Evolutionary conservation across 2,888 invertebrate genomes (phyloP), one percentile per base, ranked within the genome.

Genomic region (Chalcosyrphus nemorum): DNA sequence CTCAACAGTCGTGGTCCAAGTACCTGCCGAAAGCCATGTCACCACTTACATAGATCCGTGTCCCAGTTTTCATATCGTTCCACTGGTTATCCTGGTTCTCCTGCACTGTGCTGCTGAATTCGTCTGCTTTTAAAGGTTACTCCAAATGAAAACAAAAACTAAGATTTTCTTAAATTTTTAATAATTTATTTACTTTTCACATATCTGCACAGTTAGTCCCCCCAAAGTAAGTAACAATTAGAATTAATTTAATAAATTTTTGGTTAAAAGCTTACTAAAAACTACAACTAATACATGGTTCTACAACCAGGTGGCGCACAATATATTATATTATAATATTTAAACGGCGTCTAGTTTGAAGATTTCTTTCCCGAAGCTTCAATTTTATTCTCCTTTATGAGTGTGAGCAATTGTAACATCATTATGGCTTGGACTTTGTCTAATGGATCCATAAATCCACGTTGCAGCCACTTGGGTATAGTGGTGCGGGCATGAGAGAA

Each of bases 391-490:
- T 93, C 93, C 32, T 93, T 93, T 86, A 94, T 93, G 87, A 93
- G 92, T 68, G 91, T 91, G 61, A 96, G 94, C 91, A 97, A 94
- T 86, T 95, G 93, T 86, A 95, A 92, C 90, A 96, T 94, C 87
- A 96, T 93, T 11, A 97, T 93, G 9, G 98, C 95, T 80, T 98
- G 93, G 76, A 99, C 94, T 91, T 97, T 97, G 92, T 99, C 99
- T 68, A 99, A 92, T 0, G 99, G 98, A 93, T 99, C 99, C 95
- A 99, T 97, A 88, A 98, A 96, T 11, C 99, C 99, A 70, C 99
- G 94, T 92, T 99, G 99, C 93, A 99, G 94, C 98, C 99, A 99
- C 92, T 99, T 99, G 75, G 99, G 99, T 90, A 99, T 99, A 72
- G 99, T 99, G 87, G 97, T 98, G 86, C 99, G 94, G 9, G 99